phyloP scores from a whole-genome alignment of 2,797 vertebrate genomes.

The Tiaroga cobitis region DNA sequence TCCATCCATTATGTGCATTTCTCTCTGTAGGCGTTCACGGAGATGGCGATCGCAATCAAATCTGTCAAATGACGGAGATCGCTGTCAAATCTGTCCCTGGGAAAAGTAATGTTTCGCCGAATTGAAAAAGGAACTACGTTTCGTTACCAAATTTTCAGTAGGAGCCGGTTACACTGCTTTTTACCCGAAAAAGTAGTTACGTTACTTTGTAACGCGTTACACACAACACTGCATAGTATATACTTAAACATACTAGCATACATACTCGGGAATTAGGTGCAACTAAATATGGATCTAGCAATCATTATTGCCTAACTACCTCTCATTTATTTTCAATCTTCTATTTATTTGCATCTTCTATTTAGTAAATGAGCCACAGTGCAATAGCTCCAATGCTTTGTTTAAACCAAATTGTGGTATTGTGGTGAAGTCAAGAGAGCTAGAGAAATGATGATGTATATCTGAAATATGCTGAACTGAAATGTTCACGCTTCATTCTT shows the following conservation, averaged over 20 bases:
- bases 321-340: not conserved
- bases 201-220: no score
- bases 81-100: no score
- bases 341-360: not conserved
- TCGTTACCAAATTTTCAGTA: no score
- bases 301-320: not conserved
- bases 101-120: no score
- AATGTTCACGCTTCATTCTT: not conserved
- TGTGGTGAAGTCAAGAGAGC: not conserved
- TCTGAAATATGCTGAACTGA: conserved; percentile 6
- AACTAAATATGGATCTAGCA: not conserved
- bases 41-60: no score
- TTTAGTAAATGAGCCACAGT: not conserved
- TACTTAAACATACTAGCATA: not conserved
- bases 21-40: no score
- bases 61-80: no score
- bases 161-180: no score
- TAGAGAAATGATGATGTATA: not conserved
- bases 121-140: no score
- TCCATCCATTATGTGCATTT: no score
- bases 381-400: not conserved
- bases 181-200: no score
- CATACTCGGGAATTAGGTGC: not conserved
- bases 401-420: not conserved
- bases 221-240: no score